Percentiles rank a stretch among this genome's conserved stretches.
Evolutionary conservation across 1,140 invertebrate genomes (phyloP).

Genomic region (Lordiphosa mommai): DNA sequence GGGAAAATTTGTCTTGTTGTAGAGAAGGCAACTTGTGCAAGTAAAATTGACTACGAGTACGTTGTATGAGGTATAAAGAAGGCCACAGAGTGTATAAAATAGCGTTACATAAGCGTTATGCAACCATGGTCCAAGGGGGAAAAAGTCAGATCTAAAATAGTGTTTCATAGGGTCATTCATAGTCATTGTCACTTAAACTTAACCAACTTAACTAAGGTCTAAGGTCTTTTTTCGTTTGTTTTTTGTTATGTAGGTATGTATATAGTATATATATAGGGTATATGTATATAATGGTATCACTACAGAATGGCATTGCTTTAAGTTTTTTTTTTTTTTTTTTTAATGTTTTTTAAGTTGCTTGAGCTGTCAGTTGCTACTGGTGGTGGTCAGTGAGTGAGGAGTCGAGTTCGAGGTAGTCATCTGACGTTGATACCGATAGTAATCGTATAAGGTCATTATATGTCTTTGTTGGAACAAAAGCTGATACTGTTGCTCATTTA

Average conservation of each 20-base stretch:
- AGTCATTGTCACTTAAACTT: no score
- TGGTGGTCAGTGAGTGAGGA: not conserved
- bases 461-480: conserved; percentile 64
- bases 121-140: conserved; percentile 59
- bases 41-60: conserved; percentile 75
- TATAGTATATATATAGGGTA: conserved; percentile 21
- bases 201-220: no score
- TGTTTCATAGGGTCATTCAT: no score
- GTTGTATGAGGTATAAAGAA: conserved; percentile 77
- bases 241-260: conserved; percentile 29
- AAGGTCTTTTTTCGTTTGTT: conserved; percentile 37
- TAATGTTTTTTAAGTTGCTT: conserved; percentile 7
- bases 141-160: conserved; percentile 47
- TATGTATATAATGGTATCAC: conserved; percentile 53
- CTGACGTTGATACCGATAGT: conserved; percentile 62
- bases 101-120: conserved; percentile 25
- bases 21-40: conserved; percentile 67
- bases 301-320: conserved; percentile 78
- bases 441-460: conserved; percentile 71
- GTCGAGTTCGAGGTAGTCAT: conserved; percentile 5
- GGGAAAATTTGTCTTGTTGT: not conserved
- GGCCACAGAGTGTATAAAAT: conserved; percentile 68
- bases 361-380: conserved; percentile 34
- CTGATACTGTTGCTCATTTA: conserved; percentile 48
- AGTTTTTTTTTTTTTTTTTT: conserved; percentile 37